Evolutionary conservation across 2,888 invertebrate genomes (phyloP).

Genomic region (Andrena praecox): DNA sequence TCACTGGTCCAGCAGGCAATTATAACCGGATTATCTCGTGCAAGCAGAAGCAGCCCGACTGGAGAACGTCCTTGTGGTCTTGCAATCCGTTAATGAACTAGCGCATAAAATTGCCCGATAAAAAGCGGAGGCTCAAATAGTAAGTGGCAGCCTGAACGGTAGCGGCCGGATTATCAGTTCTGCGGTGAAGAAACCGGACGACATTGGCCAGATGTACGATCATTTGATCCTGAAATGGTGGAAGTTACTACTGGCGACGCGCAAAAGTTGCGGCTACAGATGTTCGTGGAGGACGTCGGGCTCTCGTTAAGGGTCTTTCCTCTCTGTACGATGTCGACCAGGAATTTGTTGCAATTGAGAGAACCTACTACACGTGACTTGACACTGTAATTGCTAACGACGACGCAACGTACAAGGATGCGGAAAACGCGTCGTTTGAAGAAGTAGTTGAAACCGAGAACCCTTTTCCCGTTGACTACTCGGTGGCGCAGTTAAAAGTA

Average conservation of each 20-base stretch:
- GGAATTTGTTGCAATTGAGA: conserved; percentile 1
- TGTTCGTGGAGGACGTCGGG: not conserved
- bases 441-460: not conserved
- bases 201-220: conserved; percentile 12
- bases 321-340: not conserved
- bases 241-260: conserved; percentile 10
- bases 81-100: conserved; percentile 23
- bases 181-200: conserved; percentile 16
- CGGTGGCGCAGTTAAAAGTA: too few species aligned
- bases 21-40: conserved; percentile 20
- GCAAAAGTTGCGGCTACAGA: not conserved
- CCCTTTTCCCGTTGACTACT: not conserved
- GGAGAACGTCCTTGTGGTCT: not conserved
- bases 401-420: not conserved
- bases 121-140: conserved; percentile 13
- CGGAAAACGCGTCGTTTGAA: not conserved
- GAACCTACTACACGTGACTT: not conserved
- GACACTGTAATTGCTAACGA: conserved; percentile 2
- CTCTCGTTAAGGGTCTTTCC: not conserved
- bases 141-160: conserved; percentile 19
- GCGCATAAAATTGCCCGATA: conserved; percentile 20
- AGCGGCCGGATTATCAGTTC: conserved; percentile 12
- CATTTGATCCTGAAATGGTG: conserved; percentile 14
- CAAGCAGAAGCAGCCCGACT: not conserved
- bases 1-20: not conserved